Evolutionary conservation across 2,888 invertebrate species (phyloP).

Genomic region (Apamea crenata): DNA sequence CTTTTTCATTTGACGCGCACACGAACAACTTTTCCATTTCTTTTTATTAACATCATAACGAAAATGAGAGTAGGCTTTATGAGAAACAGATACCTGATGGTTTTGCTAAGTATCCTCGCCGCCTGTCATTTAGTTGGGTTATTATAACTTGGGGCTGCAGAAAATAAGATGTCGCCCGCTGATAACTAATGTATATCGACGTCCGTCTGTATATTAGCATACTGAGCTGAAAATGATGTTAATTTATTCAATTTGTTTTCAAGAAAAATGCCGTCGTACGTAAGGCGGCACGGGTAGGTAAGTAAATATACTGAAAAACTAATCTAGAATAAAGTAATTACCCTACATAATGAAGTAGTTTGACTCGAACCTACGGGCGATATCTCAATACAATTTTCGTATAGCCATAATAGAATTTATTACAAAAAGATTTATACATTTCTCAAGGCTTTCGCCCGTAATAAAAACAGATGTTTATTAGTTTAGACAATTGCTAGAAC

Average conservation of each 20-base stretch:
- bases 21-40: constrained; percentile 88
- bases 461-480: constrained; percentile 76
- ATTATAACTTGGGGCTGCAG: constrained; percentile 63
- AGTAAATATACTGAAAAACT: constrained; percentile 23
- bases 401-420: constrained; percentile 58
- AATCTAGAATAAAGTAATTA: constrained; percentile 46
- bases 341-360: constrained; percentile 39
- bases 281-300: background rate
- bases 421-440: constrained; percentile 69
- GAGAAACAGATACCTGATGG: constrained; percentile 86
- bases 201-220: constrained; percentile 59
- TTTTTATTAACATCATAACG: constrained; percentile 90
- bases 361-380: constrained; percentile 35
- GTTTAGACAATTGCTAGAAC: constrained; percentile 75
- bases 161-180: constrained; percentile 61
- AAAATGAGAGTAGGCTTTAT: constrained; percentile 88
- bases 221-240: constrained; percentile 48
- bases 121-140: constrained; percentile 68
- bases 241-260: constrained; percentile 57
- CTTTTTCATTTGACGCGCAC: constrained; percentile 90
- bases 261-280: constrained; percentile 33
- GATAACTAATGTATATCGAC: constrained; percentile 64
- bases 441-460: constrained; percentile 65
- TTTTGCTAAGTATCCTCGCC: constrained; percentile 77
- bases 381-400: constrained; percentile 47